Conservation (phyloP, 2,797 vertebrate genomes). For the Luscinia megarhynchos region DNA sequence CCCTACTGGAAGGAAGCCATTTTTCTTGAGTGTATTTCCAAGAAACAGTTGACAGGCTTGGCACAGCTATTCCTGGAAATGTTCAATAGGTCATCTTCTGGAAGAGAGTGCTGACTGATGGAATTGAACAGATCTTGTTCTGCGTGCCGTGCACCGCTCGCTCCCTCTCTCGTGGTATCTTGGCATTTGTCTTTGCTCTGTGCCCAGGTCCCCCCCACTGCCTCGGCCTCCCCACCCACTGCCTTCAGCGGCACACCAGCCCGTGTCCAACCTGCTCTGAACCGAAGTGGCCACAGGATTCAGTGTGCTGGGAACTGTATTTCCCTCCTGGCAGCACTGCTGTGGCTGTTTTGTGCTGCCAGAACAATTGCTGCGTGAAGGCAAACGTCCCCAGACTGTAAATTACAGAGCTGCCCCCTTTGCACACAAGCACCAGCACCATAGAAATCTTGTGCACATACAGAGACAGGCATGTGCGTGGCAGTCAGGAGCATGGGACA, state of each 20-base stretch:
- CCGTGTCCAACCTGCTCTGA: not conserved
- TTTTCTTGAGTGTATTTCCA: constrained; percentile 84
- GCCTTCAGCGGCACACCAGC: not conserved
- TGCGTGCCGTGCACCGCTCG: not conserved
- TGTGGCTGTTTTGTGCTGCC: not conserved
- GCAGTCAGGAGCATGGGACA: not conserved
- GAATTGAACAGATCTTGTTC: constrained; percentile 74
- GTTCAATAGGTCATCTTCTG: constrained; percentile 87
- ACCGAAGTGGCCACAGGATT: not conserved
- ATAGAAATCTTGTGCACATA: not conserved
- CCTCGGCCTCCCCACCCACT: not conserved
- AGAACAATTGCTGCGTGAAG: constrained; percentile 26
- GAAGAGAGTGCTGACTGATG: constrained; percentile 77
- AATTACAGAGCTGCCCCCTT: not conserved
- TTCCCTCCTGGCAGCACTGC: constrained; percentile 25
- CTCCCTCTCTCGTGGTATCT: not conserved
- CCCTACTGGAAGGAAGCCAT: constrained; percentile 80
- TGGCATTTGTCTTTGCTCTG: not conserved
- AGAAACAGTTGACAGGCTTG: constrained; percentile 86
- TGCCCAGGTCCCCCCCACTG: fast-evolving
- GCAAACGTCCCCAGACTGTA: constrained; percentile 2
- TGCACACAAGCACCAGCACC: not conserved
- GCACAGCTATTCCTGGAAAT: constrained; percentile 85
- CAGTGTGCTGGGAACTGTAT: not conserved
- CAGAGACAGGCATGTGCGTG: fast-evolving